Percentiles rank a stretch among this genome's conserved stretches.
Conservation (phyloP, 2,888 invertebrate species). For the Notocelia uddmanniana region DNA sequence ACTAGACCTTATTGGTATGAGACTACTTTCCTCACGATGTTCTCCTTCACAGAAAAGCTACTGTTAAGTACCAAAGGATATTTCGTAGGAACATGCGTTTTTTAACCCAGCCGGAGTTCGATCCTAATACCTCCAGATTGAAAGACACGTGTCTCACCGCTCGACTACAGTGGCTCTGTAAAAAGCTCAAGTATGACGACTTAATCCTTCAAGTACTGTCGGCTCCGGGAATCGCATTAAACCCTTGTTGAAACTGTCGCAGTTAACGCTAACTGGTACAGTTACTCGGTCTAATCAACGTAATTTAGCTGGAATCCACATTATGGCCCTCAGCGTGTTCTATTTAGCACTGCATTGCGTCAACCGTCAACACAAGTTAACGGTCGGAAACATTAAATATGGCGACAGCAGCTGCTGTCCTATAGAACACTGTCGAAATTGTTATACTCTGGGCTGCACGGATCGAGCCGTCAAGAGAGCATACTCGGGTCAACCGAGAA, state of each 20-base stretch:
- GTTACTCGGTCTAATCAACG: constrained; percentile 19
- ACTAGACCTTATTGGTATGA: too few species aligned
- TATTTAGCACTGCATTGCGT: background rate
- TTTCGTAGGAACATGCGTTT: too few species aligned
- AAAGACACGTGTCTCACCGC: too few species aligned
- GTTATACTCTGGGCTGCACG: too few species aligned
- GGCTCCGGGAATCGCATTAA: constrained; percentile 27
- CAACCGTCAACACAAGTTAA: background rate
- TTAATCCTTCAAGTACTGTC: constrained; percentile 2
- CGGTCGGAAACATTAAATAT: too few species aligned
- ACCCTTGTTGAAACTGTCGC: constrained; percentile 33
- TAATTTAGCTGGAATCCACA: constrained; percentile 17
- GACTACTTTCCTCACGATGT: too few species aligned
- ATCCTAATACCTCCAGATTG: too few species aligned
- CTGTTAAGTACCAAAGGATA: too few species aligned
- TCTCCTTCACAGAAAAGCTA: too few species aligned
- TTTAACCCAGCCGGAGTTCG: too few species aligned
- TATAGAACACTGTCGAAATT: background rate
- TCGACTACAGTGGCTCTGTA: background rate
- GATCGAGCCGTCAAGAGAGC: too few species aligned
- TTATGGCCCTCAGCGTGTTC: background rate
- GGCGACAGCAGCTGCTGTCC: background rate
- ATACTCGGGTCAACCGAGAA: too few species aligned
- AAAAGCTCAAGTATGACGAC: background rate
- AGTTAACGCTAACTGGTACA: constrained; percentile 11